phyloP scores from a whole-genome alignment of 2,888 invertebrate genomes.

The Meiosimyza platycephala region DNA sequence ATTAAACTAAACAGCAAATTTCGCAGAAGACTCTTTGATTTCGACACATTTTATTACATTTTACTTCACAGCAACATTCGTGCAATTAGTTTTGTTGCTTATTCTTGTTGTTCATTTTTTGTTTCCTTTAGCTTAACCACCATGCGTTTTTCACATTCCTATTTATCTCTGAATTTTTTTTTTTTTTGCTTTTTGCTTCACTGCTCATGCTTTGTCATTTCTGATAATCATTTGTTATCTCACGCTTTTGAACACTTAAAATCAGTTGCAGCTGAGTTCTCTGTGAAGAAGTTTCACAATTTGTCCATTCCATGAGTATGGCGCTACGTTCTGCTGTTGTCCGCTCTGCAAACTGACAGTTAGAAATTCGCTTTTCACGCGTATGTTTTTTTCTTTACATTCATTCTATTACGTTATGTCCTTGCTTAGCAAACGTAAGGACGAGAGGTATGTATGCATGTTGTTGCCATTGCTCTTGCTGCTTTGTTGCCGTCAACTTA shows the following conservation, averaged over 20 bases:
- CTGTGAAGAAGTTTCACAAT: neutral
- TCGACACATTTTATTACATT: no score
- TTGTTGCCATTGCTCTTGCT: neutral
- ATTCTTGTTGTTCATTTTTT: no score
- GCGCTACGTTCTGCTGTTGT: neutral
- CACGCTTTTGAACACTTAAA: conserved; percentile 8
- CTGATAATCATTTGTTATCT: conserved; percentile 25
- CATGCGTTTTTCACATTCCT: no score
- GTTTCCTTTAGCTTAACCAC: no score
- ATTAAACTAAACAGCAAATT: no score
- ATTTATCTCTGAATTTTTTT: no score
- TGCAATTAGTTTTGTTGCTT: no score
- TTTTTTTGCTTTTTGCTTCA: no score
- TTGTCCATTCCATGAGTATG: no score
- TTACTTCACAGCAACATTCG: no score
- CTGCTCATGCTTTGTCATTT: neutral
- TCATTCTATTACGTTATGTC: neutral
- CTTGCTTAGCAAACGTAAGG: neutral
- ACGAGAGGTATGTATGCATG: neutral
- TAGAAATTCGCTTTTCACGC: neutral
- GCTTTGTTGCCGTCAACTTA: conserved; percentile 10
- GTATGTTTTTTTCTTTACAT: neutral
- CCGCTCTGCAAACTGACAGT: neutral
- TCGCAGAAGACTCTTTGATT: no score
- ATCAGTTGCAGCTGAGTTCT: conserved; percentile 12